phyloP scores from a whole-genome alignment of 2,888 invertebrate genomes.

The Drosophila multiciliata region DNA sequence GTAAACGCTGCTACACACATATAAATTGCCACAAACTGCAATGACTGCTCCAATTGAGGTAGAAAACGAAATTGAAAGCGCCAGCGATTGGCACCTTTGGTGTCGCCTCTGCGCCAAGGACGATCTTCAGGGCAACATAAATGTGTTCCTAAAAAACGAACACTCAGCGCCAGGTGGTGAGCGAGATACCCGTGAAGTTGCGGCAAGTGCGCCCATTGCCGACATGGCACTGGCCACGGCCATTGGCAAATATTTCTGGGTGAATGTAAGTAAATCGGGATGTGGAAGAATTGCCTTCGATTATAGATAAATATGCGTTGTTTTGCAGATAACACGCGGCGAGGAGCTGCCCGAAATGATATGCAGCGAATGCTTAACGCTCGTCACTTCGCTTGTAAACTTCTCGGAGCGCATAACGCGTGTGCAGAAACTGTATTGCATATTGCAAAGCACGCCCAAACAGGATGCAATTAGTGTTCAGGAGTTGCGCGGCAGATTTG shows the following conservation, averaged over 20 bases:
- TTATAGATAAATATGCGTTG: background rate
- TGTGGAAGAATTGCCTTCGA: background rate
- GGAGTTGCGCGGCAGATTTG: slow-evolving; percentile 62
- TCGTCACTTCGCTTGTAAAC: slow-evolving; percentile 74
- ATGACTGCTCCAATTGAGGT: slow-evolving; percentile 22
- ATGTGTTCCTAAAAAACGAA: slow-evolving; percentile 71
- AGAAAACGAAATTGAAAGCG: slow-evolving; percentile 1
- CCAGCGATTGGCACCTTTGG: slow-evolving; percentile 70
- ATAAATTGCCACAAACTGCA: background rate
- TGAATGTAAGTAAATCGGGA: slow-evolving; percentile 67
- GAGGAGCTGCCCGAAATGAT: slow-evolving; percentile 78
- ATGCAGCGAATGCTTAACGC: slow-evolving; percentile 75
- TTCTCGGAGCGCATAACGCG: slow-evolving; percentile 80
- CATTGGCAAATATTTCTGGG: slow-evolving; percentile 80
- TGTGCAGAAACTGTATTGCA: slow-evolving; percentile 80
- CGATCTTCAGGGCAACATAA: slow-evolving; percentile 69
- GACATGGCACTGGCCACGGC: slow-evolving; percentile 71
- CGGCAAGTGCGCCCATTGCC: background rate
- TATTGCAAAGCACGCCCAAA: slow-evolving; percentile 57
- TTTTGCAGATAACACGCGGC: slow-evolving; percentile 65
- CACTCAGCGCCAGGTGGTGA: slow-evolving; percentile 11
- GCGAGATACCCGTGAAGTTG: background rate
- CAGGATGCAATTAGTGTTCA: slow-evolving; percentile 39
- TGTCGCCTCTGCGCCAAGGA: slow-evolving; percentile 80
- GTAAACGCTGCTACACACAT: slow-evolving; percentile 1